phyloP scores from a whole-genome alignment of 2,888 invertebrate genomes.

The Deilephila porcellus region DNA sequence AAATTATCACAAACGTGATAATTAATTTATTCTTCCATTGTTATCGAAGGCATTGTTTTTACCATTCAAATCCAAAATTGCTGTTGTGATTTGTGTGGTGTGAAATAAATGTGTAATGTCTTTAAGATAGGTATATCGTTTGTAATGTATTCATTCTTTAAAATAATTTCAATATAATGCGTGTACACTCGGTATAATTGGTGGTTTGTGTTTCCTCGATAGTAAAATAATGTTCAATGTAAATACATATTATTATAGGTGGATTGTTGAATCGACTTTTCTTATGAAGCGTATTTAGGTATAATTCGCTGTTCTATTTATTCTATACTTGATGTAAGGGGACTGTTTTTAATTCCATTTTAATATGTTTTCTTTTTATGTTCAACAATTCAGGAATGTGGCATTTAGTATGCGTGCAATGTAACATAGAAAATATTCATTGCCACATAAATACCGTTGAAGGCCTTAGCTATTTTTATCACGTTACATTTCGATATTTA shows the following conservation, averaged over 20 bases:
- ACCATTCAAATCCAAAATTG: conserved; percentile 38
- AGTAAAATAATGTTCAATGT: not conserved
- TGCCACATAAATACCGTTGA: not conserved
- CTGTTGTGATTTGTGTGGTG: conserved; percentile 39
- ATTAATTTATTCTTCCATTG: conserved; percentile 2
- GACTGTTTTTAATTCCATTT: not conserved
- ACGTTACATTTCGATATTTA: too few relatives aligned
- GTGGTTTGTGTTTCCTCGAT: conserved; percentile 14
- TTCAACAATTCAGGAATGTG: not conserved
- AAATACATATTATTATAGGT: not conserved
- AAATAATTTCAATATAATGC: conserved; percentile 5
- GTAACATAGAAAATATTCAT: not conserved
- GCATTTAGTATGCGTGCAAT: too few relatives aligned
- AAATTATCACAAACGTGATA: not conserved
- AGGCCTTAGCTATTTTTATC: too few relatives aligned
- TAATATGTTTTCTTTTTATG: not conserved
- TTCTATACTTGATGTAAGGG: not conserved
- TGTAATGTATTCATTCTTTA: conserved; percentile 7
- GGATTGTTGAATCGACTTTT: conserved; percentile 12
- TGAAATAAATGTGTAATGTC: conserved; percentile 16
- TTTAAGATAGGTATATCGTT: conserved; percentile 18
- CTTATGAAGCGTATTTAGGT: not conserved
- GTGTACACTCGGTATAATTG: conserved; percentile 4
- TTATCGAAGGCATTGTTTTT: conserved; percentile 35
- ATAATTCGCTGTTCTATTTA: not conserved